phyloP scores from a whole-genome alignment of 2,797 vertebrate genomes.

The Pangasius larnaudii region DNA sequence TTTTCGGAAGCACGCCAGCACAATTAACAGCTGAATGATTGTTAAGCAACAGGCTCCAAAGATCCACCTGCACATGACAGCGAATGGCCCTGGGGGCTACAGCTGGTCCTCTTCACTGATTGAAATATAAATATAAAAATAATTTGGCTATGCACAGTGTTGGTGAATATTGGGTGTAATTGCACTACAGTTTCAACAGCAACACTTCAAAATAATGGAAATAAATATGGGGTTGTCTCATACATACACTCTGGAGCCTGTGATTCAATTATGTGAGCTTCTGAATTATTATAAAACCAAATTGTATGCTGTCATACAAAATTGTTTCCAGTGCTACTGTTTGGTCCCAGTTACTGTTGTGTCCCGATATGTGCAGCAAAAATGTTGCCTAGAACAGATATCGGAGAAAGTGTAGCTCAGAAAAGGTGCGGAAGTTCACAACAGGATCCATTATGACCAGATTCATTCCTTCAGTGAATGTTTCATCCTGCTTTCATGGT shows the following conservation, averaged over 20 bases:
- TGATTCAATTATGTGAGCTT: not conserved
- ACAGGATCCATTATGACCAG: not conserved
- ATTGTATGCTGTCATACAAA: not conserved
- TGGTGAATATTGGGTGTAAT: slow-evolving; percentile 22
- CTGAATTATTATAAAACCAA: not conserved
- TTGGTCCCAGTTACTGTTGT: not conserved
- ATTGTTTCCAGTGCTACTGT: not conserved
- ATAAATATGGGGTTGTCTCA: slow-evolving; percentile 1
- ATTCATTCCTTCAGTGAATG: not conserved
- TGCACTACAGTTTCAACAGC: slow-evolving; percentile 7
- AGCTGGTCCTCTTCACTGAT: slow-evolving; percentile 27
- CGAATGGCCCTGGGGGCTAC: slow-evolving; percentile 34
- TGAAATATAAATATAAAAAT: slow-evolving; percentile 42
- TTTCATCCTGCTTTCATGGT: not conserved
- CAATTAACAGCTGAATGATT: slow-evolving; percentile 41
- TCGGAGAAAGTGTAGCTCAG: not conserved
- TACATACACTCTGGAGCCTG: not conserved
- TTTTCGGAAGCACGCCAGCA: not conserved
- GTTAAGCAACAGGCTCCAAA: slow-evolving; percentile 11
- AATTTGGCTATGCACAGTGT: slow-evolving; percentile 33
- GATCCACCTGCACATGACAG: slow-evolving; percentile 24
- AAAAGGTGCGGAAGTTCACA: not conserved
- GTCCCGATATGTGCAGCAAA: not conserved
- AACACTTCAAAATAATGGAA: not conserved
- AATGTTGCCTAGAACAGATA: not conserved